Percentiles rank a stretch among this genome's conserved stretches.
Evolutionary conservation across 1,140 invertebrate species (phyloP).

Genomic region (Papilio polytes): DNA sequence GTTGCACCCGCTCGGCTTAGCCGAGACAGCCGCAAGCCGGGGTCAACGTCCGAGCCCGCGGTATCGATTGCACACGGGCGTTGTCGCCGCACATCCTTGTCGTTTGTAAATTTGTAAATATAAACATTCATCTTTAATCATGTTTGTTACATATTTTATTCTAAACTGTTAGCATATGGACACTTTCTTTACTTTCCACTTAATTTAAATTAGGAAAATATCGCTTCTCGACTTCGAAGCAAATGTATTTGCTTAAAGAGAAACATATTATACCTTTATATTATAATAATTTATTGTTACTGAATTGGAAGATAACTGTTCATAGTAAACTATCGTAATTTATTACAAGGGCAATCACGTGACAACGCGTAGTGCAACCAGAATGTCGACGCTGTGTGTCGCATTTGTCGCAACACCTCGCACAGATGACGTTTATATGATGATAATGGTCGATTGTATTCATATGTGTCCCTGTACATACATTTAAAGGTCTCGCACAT

Average conservation of each 20-base stretch:
- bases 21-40: background rate
- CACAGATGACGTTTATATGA: background rate
- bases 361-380: background rate
- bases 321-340: background rate
- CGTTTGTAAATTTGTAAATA: background rate
- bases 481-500: background rate
- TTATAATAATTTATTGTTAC: background rate
- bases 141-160: background rate
- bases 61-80: conserved; percentile 16
- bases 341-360: background rate
- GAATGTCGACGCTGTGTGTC: background rate
- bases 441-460: background rate
- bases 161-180: background rate
- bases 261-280: background rate
- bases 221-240: no score
- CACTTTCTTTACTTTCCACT: no score
- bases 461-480: background rate
- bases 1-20: background rate
- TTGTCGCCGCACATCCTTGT: background rate
- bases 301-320: background rate
- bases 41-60: background rate
- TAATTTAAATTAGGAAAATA: background rate
- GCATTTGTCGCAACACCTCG: background rate
- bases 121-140: background rate
- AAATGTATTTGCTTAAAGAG: background rate